A percentile compares a stretch with the other conserved stretches of the same genome.
These are phyloP conservation scores for Malurus leucopterus DNA, from an alignment of 2,797 vertebrate genomes.

Conservation along the genomic window DNA sequence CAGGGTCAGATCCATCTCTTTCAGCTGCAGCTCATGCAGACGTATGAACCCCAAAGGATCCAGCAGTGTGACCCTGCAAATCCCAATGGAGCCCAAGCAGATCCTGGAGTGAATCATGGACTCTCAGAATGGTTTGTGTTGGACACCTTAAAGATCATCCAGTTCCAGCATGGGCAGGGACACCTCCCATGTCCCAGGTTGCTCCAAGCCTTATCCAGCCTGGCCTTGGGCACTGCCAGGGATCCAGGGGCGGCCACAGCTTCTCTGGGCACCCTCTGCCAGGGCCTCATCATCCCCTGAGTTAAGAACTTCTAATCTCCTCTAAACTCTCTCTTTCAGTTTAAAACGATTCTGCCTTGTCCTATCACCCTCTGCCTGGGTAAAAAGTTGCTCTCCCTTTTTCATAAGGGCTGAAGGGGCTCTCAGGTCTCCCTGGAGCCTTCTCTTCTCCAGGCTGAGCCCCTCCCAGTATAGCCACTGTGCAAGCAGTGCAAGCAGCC, in stretches of 20 bases:
- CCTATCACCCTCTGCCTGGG: not conserved
- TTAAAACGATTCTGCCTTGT: not conserved
- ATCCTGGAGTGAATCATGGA: not conserved
- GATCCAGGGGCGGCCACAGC: not conserved
- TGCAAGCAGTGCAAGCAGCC: not conserved
- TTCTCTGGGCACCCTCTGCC: not conserved
- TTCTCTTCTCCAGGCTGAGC: not conserved
- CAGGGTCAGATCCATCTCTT: not conserved
- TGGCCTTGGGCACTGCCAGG: not conserved
- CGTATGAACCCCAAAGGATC: not conserved
- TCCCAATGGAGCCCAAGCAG: not conserved
- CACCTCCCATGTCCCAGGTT: accelerated
- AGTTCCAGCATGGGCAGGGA: not conserved
- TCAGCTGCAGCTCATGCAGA: not conserved
- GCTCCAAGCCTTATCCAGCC: accelerated
- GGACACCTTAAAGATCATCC: not conserved
- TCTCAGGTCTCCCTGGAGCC: not conserved
- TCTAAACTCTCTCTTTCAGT: not conserved
- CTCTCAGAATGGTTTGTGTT: not conserved
- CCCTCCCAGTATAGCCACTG: not conserved
- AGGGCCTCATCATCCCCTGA: accelerated
- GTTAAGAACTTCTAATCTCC: not conserved
- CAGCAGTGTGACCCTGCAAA: accelerated
- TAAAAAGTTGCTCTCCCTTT: not conserved
- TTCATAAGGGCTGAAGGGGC: not conserved